Evolutionary conservation across 2,888 invertebrate genomes (phyloP), one percentile per base, ranked within the genome.

Genomic region (Mellilla xanthometata): DNA sequence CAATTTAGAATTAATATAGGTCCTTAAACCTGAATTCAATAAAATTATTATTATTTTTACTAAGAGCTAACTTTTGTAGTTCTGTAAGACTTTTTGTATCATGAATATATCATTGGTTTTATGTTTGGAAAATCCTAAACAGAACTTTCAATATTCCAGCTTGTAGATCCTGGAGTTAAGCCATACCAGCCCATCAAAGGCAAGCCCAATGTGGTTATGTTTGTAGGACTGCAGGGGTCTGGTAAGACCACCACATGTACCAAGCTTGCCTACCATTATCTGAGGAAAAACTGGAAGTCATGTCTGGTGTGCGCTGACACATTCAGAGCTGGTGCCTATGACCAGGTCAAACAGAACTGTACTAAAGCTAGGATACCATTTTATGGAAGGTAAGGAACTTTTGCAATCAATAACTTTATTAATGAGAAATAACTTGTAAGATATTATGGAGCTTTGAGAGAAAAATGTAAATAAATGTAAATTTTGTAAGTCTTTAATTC

Each of bases 241-340:
- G 99, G 99, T 60, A 99, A 99, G 91, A 99, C 99, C 0, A 99
- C 99, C 12, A 99, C 99, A 1, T 99, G 99, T 90, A 99, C 99
- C 54, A 99, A 99, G 91, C 90, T 99, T 71, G 99, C 99, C 10
- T 99, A 99, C 86, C 96, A 99, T 85, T 99, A 99, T 85, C 93
- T 98, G 77, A 96, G 98, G 74, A 99, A 99, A 83, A 99, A 99
- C 67, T 99, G 99, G 99, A 99, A 99, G 80, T 97, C 99, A 12
- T 98, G 97, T 75, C 91, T 99, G 35, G 99, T 99, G 22, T 99
- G 99, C 87, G 99, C 99, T 3, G 99, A 99, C 84, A 99, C 99
- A 33, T 99, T 99, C 91, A 94, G 99, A 89, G 99, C 99, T 66
- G 99, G 99, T 82, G 99, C 99, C 51, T 99, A 99, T 72, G 99